A percentile compares a stretch with the other conserved stretches of the same genome.
Conservation (phyloP, 2,888 invertebrate species). For the Synergus umbraculus region DNA sequence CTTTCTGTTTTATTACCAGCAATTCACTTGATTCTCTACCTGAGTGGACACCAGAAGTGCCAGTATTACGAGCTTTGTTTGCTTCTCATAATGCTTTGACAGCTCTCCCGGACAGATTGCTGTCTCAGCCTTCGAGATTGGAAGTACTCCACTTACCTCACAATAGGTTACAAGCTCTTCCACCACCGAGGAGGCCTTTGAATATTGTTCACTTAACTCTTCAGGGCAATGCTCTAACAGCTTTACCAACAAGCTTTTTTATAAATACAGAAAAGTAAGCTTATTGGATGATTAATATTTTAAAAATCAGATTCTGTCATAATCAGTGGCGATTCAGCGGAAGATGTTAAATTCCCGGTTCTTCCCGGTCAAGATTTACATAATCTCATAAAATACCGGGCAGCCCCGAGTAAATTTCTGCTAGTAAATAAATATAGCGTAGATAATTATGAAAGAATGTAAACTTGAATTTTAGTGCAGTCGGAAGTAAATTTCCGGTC, state of each 20-base stretch:
- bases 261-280: slow-evolving; percentile 79
- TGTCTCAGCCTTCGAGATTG: slow-evolving; percentile 86
- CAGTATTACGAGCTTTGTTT: slow-evolving; percentile 84
- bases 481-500: too few species aligned
- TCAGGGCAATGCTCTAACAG: slow-evolving; percentile 88
- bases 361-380: too few species aligned
- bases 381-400: too few species aligned
- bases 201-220: slow-evolving; percentile 83
- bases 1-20: slow-evolving; percentile 63
- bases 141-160: slow-evolving; percentile 87
- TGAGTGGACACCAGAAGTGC: slow-evolving; percentile 87
- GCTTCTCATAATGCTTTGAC: slow-evolving; percentile 87
- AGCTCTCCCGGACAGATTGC: slow-evolving; percentile 85
- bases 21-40: slow-evolving; percentile 87
- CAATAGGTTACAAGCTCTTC: slow-evolving; percentile 86
- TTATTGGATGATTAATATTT: not conserved
- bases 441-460: too few species aligned
- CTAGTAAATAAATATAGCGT: too few species aligned
- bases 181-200: slow-evolving; percentile 85
- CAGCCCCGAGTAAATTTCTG: too few species aligned
- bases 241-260: slow-evolving; percentile 88
- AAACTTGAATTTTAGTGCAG: too few species aligned
- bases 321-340: too few species aligned
- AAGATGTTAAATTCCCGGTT: too few species aligned
- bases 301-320: too few species aligned